Conservation (phyloP, 2,888 invertebrate genomes). For the Eristalinus sepulchralis region DNA sequence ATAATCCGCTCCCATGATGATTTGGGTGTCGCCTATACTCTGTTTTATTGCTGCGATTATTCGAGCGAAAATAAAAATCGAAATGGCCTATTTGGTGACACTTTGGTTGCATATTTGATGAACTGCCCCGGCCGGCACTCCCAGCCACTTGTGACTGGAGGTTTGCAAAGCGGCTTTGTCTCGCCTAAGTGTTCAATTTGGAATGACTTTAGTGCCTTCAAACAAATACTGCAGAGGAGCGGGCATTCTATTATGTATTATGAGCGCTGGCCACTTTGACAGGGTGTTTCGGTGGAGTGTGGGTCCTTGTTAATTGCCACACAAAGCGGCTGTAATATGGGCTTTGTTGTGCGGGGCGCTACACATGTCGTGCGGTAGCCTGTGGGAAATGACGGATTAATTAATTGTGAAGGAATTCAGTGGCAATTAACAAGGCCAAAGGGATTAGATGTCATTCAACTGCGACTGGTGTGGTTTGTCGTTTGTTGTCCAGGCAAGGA, state of each 20-base stretch:
- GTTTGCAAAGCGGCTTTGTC: not conserved
- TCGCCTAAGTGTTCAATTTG: conserved; percentile 32
- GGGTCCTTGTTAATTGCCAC: not conserved
- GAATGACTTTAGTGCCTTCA: not conserved
- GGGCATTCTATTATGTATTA: not conserved
- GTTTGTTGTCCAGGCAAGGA: not conserved
- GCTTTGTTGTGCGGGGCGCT: not conserved
- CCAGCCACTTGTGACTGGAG: conserved; percentile 3
- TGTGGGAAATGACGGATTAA: not conserved
- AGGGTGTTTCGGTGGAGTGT: not conserved
- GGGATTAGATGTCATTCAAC: not conserved
- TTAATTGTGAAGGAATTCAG: not conserved
- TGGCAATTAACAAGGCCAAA: not conserved
- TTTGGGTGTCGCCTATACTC: not conserved
- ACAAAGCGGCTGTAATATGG: not conserved
- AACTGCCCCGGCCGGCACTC: conserved; percentile 29
- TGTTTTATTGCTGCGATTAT: conserved; percentile 54
- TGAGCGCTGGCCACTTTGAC: not conserved
- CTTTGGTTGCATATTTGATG: conserved; percentile 57
- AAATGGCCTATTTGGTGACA: conserved; percentile 49
- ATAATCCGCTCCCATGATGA: conserved; percentile 12
- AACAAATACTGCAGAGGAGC: not conserved
- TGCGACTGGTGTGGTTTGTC: not conserved
- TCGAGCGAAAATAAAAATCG: conserved; percentile 58
- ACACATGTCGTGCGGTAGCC: not conserved